Percentiles rank a stretch among this genome's conserved stretches.
Evolutionary conservation across 2,888 invertebrate genomes (phyloP).

Genomic region (Apamea crenata): DNA sequence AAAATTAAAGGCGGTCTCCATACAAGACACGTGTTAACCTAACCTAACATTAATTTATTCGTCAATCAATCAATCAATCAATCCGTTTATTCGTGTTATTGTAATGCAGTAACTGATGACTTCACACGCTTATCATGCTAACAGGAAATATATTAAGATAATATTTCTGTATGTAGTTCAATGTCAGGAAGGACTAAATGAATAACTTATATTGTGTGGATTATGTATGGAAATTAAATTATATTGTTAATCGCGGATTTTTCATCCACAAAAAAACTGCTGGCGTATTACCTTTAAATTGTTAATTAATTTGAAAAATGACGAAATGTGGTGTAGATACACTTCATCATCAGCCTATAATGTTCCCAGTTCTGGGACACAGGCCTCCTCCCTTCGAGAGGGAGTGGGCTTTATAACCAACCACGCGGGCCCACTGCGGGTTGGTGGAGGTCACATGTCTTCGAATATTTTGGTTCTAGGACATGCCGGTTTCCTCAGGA

Average conservation of each 20-base stretch:
- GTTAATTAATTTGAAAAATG: too few relatives aligned
- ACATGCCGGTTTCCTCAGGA: too few relatives aligned
- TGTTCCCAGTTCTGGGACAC: too few relatives aligned
- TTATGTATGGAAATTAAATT: neutral
- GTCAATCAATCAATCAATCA: too few relatives aligned
- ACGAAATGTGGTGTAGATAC: too few relatives aligned
- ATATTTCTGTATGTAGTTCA: slow-evolving; percentile 44
- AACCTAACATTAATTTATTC: slow-evolving; percentile 1
- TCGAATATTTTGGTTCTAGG: too few relatives aligned
- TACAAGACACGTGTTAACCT: neutral
- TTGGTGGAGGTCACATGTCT: too few relatives aligned
- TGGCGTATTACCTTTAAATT: neutral
- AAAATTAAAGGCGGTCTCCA: neutral
- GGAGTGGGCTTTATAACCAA: too few relatives aligned
- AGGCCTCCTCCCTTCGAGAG: too few relatives aligned
- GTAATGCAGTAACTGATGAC: slow-evolving; percentile 24
- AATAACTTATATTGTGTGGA: neutral
- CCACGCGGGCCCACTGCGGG: too few relatives aligned
- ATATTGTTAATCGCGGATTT: neutral
- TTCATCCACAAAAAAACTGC: too few relatives aligned
- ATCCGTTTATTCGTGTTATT: slow-evolving; percentile 2
- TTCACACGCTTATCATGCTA: slow-evolving; percentile 38
- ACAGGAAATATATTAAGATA: slow-evolving; percentile 55
- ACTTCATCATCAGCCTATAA: too few relatives aligned
- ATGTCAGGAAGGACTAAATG: slow-evolving; percentile 37